Percentiles rank a stretch among this genome's conserved stretches.
phyloP scores from a whole-genome alignment of 2,888 invertebrate species.

The Nemoura dubitans region DNA sequence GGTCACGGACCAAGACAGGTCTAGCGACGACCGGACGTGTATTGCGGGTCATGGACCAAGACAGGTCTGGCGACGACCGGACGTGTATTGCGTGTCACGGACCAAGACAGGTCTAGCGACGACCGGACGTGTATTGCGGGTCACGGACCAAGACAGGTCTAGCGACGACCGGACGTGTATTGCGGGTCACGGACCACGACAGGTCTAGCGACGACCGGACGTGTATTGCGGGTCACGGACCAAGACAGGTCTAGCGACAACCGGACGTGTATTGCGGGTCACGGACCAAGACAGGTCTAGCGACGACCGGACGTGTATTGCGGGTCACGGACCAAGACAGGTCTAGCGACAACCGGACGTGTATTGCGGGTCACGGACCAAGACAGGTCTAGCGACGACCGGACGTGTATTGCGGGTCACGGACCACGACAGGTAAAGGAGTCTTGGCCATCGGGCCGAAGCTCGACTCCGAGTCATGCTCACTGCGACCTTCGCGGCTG shows the following conservation, averaged over 20 bases:
- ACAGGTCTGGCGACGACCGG: background rate
- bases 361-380: background rate
- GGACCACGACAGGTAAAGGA: background rate
- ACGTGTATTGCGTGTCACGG: background rate
- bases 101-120: background rate
- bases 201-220: background rate
- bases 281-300: background rate
- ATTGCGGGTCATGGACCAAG: background rate
- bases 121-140: background rate
- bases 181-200: background rate
- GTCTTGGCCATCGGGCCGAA: background rate
- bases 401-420: background rate
- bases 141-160: background rate
- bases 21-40: background rate
- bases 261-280: background rate
- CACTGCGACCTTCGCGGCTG: background rate
- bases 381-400: background rate
- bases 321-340: background rate
- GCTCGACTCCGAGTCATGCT: background rate
- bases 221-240: background rate
- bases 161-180: background rate
- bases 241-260: background rate
- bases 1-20: background rate
- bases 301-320: background rate
- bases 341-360: background rate